Base-by-base conservation (phyloP, 2,113 vertebrate species). In the Heterotilapia buettikoferi region DNA sequence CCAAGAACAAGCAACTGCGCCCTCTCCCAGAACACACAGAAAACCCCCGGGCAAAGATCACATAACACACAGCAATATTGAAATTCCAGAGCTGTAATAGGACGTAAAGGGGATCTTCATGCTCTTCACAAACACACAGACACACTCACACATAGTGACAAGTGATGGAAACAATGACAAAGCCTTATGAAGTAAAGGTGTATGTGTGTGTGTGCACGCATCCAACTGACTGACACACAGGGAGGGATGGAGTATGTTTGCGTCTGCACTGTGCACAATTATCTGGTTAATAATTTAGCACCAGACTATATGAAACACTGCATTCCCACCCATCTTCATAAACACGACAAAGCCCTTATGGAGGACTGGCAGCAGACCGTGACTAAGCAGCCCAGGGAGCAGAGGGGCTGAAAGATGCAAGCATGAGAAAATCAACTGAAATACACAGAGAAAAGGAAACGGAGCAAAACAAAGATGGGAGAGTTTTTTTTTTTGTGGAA, bases 341-440 rank as follows among this genome's bases (percentile, higher is more conserved):
- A 93, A 79, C 4, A 14, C 50, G 78, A 94, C 92, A 95, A 94
- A 96, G 94, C 90, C 85, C 66, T 92, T 87, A 92, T 54, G 96
- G 93, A 95, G 89, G 14, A 57, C 86, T 87, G 76, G 84, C 93
- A 95, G 92, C 88, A 89, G 93, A 94, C 93, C 89, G 83, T 95
- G 94, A 95, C 93, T 80, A 92, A 94, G 93, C 93, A 93, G 88
- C 84, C 76, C 68, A 56, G 59, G 45, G 57, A 84, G 56, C 36
- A 73, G 61, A 85, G n/a, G 19, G 6, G 61, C 59, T 54, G 36
- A 81, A 85, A 87, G 82, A 83, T 80, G 66, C 19, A 45, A 86
- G 86, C 84, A 80, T 86, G 90, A 88, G 91, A 90, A 92, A 94
- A 90, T 31, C 79, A 87, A 81, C 52, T 53, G 86, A 92, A 85